These are phyloP conservation scores for Paradoxurus hermaphroditus DNA, from an alignment of 2,113 vertebrate genomes.

Conservation along the genomic window DNA sequence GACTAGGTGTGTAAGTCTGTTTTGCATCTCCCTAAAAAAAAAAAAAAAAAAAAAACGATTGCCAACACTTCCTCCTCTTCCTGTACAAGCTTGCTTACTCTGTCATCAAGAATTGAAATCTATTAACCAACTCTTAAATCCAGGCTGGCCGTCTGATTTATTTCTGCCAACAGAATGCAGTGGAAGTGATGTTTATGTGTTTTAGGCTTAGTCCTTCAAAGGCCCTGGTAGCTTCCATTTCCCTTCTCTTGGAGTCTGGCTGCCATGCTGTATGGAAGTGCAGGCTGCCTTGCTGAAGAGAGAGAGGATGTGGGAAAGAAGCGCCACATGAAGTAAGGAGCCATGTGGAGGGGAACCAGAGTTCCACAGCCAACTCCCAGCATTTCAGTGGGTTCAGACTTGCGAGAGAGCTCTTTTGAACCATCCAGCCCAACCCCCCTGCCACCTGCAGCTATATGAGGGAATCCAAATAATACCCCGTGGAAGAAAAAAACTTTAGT, in stretches of 20 bases:
- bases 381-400: too few species aligned
- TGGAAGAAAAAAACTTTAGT: neutral
- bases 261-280: neutral
- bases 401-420: accelerated
- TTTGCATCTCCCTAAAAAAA: neutral
- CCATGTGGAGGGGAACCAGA: neutral
- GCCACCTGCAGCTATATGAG: too few species aligned
- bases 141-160: neutral
- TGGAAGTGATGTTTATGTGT: neutral
- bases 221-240: neutral
- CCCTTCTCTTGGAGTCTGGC: neutral
- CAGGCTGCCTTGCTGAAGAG: neutral
- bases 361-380: neutral
- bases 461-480: neutral
- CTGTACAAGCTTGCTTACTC: neutral
- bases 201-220: neutral
- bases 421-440: neutral
- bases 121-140: neutral
- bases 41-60: neutral
- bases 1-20: neutral
- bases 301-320: neutral
- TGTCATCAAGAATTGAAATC: neutral
- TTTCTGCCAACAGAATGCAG: neutral
- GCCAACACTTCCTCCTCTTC: neutral
- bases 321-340: neutral